Conservation (phyloP, 2,797 vertebrate genomes). For the Anguilla anguilla region DNA sequence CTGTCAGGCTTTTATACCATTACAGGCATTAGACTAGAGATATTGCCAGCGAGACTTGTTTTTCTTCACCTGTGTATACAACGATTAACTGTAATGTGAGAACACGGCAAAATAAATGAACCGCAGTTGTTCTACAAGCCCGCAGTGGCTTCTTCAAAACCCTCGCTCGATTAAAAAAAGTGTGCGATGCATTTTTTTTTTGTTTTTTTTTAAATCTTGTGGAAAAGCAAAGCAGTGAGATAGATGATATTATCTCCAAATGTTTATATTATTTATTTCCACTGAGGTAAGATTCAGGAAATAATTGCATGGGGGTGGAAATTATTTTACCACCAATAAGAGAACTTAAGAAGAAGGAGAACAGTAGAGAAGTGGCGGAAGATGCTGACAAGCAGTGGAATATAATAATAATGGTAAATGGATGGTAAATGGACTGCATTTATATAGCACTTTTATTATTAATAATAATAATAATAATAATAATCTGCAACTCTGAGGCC, state of each 20-base stretch:
- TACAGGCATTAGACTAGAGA: not conserved
- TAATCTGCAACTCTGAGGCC: not conserved
- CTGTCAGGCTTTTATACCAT: not conserved
- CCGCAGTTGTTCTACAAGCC: not conserved
- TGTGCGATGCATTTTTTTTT: not conserved
- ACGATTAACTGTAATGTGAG: not conserved
- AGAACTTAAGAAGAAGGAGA: not conserved
- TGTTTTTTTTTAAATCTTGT: not conserved
- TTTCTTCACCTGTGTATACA: not conserved
- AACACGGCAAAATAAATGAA: not conserved
- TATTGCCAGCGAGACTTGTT: not conserved
- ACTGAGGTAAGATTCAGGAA: not conserved
- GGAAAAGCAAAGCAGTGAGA: not conserved
- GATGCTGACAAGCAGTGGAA: not conserved
- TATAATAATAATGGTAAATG: not conserved
- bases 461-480: not conserved
- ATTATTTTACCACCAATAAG: not conserved
- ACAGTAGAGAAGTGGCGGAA: not conserved
- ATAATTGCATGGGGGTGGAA: not conserved
- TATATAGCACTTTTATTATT: too few species aligned
- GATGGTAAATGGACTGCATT: too few species aligned
- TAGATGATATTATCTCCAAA: not conserved
- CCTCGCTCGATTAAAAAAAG: not conserved
- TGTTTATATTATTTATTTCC: not conserved
- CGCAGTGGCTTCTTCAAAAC: not conserved